A percentile compares a stretch with the other conserved stretches of the same genome.
These are phyloP conservation scores for Cordilura impudica DNA, from an alignment of 2,888 invertebrate species.

Conservation along the genomic window DNA sequence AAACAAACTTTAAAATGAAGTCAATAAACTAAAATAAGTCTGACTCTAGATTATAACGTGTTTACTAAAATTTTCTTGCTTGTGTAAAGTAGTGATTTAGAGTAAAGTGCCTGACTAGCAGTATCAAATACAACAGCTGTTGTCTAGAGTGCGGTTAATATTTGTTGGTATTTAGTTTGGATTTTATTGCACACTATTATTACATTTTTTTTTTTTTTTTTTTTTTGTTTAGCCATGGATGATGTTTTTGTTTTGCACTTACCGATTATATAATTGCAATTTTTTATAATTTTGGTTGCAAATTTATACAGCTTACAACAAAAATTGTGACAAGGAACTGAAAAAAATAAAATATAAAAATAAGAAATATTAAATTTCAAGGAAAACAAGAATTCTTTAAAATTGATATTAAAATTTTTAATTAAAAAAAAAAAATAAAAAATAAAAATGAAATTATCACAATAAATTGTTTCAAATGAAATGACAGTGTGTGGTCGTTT, in stretches of 20 bases:
- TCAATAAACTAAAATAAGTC: too few relatives aligned
- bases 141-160: slow-evolving; percentile 53
- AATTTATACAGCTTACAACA: not conserved
- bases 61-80: not conserved
- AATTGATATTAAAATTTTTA: too few relatives aligned
- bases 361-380: not conserved
- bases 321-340: not conserved
- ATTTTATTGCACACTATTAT: slow-evolving; percentile 42
- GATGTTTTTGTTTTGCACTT: not conserved
- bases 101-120: not conserved
- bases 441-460: too few relatives aligned
- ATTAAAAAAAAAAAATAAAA: too few relatives aligned
- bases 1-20: too few relatives aligned
- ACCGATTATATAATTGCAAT: slow-evolving; percentile 28
- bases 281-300: slow-evolving; percentile 9
- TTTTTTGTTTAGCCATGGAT: slow-evolving; percentile 5
- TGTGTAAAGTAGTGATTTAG: slow-evolving; percentile 1
- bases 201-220: not conserved
- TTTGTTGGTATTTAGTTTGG: slow-evolving; percentile 35
- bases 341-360: not conserved
- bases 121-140: slow-evolving; percentile 51
- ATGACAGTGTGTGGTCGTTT: not conserved
- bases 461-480: too few relatives aligned
- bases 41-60: too few relatives aligned
- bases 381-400: too few relatives aligned